Evolutionary conservation across 23 tunicate species (phyloP).

Genomic region (Botrylloides violaceus): DNA sequence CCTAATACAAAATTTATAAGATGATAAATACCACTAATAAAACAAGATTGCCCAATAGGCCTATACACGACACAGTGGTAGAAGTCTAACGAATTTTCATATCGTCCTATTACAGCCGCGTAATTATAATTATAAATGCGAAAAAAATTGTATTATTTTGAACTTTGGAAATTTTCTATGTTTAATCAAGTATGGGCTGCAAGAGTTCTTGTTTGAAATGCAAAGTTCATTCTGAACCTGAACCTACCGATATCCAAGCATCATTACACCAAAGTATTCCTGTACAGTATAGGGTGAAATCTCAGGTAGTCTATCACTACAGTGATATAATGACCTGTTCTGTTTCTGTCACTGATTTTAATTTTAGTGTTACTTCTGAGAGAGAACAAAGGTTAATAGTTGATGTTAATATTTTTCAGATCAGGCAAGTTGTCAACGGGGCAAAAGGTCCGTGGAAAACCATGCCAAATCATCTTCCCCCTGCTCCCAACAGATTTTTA

Average conservation of each 20-base stretch:
- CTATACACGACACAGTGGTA: too few relatives aligned
- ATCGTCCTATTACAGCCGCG: too few relatives aligned
- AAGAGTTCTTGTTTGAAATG: not conserved
- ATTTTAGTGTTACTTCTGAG: not conserved
- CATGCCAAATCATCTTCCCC: slow-evolving; percentile 27
- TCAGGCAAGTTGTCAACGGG: slow-evolving; percentile 27
- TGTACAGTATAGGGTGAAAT: not conserved
- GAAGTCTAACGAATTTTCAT: too few relatives aligned
- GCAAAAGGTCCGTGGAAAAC: slow-evolving; percentile 19
- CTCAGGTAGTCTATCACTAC: not conserved
- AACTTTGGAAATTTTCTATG: not conserved
- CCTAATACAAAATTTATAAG: too few relatives aligned
- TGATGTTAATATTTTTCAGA: slow-evolving; percentile 7
- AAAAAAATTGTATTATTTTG: not conserved
- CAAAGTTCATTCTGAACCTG: not conserved
- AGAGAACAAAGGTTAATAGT: too few relatives aligned
- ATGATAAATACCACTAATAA: too few relatives aligned
- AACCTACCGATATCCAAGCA: not conserved
- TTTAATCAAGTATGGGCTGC: not conserved
- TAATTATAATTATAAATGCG: too few relatives aligned
- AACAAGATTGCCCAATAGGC: too few relatives aligned
- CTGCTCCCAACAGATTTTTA: slow-evolving; percentile 39
- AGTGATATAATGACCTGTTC: not conserved
- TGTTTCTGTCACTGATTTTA: not conserved
- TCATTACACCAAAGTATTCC: not conserved